phyloP scores from a whole-genome alignment of 2,797 vertebrate genomes.

The Gymnothorax reevesii region DNA sequence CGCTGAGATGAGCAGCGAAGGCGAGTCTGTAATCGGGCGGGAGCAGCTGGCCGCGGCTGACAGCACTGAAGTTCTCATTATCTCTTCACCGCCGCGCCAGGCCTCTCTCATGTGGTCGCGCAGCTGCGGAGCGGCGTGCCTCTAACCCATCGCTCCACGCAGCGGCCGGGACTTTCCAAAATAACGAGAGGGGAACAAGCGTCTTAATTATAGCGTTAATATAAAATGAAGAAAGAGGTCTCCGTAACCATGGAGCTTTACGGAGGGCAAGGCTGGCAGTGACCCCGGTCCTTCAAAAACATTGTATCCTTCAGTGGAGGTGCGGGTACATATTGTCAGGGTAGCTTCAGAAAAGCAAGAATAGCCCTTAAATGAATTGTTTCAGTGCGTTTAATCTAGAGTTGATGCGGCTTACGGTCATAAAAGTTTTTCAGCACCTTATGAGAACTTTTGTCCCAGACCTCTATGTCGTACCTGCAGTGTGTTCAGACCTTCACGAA shows the following conservation, averaged over 20 bases:
- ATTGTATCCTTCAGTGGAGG: not conserved
- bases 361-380: not conserved
- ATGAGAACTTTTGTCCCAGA: not conserved
- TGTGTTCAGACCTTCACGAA: not conserved
- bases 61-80: constrained; percentile 61
- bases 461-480: not conserved
- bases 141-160: constrained; percentile 72
- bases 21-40: constrained; percentile 59
- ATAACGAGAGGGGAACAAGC: constrained; percentile 53
- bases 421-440: constrained; percentile 17
- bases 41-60: constrained; percentile 53
- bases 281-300: constrained; percentile 13
- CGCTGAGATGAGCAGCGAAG: constrained; percentile 47
- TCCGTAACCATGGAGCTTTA: constrained; percentile 26
- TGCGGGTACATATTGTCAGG: not conserved
- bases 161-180: constrained; percentile 81
- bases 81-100: constrained; percentile 59
- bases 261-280: not conserved
- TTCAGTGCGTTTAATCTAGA: not conserved
- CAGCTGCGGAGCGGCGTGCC: constrained; percentile 90
- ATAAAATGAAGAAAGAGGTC: constrained; percentile 41
- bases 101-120: constrained; percentile 89
- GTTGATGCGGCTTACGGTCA: constrained; percentile 11
- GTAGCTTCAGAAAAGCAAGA: not conserved
- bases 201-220: constrained; percentile 47